Base-by-base conservation (phyloP, 1,140 invertebrate species). In the Chelonus insularis region DNA sequence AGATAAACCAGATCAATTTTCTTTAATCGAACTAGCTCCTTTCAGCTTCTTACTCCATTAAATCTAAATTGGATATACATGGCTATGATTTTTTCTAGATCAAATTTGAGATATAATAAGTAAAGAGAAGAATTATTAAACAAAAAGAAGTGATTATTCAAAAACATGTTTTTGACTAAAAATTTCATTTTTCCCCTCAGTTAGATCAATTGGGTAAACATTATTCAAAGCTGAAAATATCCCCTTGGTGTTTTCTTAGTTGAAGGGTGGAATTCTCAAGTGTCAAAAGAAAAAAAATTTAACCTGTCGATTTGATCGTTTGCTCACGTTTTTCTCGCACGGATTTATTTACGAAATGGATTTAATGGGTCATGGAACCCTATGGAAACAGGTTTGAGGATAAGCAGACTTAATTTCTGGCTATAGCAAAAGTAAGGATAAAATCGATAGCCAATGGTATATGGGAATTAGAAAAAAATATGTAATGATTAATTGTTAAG, bases 401-500 rank as follows among this genome's bases (percentile, higher is more conserved):
- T 29, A 11, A 52, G 25, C 25, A 36, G 25, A 52, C 50, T 32
- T 36, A 18, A 48, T 48, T 39, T 39, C 11, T 39, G 37, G 11
- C 1, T 16, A 43, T 43, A 43, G 37, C 16, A 48, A 8, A 51
- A 51, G 12, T 18, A 4, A 9, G 4, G 34, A 32, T 51, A 51
- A 16, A 32, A 14, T 7, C 2, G 7, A 51, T n/a, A 14, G n/a
- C n/a, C n/a, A 34, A 34, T 51, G n/a, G 1, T 14, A 2, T 11
- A 32, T 51, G 16, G 25, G 34, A 14, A 16, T 16, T 14, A 16
- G 34, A 37, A 37, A 55, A 39, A 37, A 55, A 1, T 6, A 11
- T 39, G 5, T 9, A 18, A 39, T 55, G 52, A 55, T 55, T 55
- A 55, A 55, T 55, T 55, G 52, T 29, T 12, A 39, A 37, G 20